phyloP scores from a whole-genome alignment of 2,888 invertebrate genomes.

The Pollenia amentaria region DNA sequence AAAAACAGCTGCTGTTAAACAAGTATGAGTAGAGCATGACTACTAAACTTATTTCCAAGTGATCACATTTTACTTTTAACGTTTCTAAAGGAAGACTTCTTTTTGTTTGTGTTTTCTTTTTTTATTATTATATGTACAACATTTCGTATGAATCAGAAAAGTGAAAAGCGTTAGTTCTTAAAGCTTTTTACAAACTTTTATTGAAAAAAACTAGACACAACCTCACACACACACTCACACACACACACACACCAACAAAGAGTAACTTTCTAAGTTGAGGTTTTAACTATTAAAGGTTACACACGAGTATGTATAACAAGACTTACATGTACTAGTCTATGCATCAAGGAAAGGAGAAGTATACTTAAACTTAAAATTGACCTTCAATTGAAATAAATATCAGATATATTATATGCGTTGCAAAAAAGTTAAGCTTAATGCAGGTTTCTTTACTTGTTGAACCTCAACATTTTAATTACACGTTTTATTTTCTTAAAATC shows the following conservation, averaged over 20 bases:
- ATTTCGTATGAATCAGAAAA: slow-evolving; percentile 52
- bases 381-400: background rate
- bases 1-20: slow-evolving; percentile 52
- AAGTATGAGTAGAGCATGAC: slow-evolving; percentile 55
- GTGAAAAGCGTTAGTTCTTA: slow-evolving; percentile 61
- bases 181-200: slow-evolving; percentile 58
- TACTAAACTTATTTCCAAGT: slow-evolving; percentile 63
- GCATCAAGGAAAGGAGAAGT: slow-evolving; percentile 23
- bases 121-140: slow-evolving; percentile 23
- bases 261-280: background rate
- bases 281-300: background rate
- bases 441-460: too few relatives aligned
- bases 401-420: too few relatives aligned
- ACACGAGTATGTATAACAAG: slow-evolving; percentile 4
- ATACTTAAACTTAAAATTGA: background rate
- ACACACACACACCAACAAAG: background rate
- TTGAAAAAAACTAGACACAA: background rate
- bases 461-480: too few relatives aligned
- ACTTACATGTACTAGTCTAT: slow-evolving; percentile 6
- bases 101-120: background rate
- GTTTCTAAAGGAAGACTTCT: slow-evolving; percentile 38
- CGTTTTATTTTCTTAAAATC: too few relatives aligned
- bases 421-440: too few relatives aligned
- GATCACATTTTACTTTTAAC: slow-evolving; percentile 66
- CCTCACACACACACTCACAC: background rate